phyloP scores from a whole-genome alignment of 2,113 vertebrate species.

The Numida meleagris region DNA sequence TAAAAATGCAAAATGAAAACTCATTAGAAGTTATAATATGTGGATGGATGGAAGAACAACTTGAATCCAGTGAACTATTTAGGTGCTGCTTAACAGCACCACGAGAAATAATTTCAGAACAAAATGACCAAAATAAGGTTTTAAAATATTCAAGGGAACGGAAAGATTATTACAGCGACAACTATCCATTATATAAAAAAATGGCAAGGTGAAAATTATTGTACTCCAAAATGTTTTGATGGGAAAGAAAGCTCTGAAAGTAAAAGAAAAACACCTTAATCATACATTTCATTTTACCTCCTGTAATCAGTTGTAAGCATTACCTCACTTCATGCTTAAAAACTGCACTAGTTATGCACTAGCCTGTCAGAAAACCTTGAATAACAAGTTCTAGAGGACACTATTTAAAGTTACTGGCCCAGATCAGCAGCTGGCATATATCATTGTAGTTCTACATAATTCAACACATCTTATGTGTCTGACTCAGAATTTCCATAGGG shows the following conservation, averaged over 20 bases:
- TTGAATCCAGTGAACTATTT: background rate
- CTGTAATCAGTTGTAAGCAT: background rate
- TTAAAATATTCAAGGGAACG: background rate
- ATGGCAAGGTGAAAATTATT: background rate
- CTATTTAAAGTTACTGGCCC: background rate
- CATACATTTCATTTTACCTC: background rate
- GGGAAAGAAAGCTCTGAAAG: background rate
- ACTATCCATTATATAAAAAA: background rate
- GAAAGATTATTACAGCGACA: background rate
- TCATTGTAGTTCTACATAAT: constrained; percentile 1
- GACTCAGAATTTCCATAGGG: constrained; percentile 42
- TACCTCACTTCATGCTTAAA: background rate
- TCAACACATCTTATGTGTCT: background rate
- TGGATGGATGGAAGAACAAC: background rate
- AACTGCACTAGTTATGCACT: background rate
- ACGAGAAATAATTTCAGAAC: background rate
- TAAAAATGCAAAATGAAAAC: background rate
- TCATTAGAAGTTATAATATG: background rate
- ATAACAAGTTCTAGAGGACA: background rate
- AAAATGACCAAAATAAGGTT: background rate
- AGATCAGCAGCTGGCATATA: background rate
- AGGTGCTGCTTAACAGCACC: background rate
- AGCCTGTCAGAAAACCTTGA: background rate
- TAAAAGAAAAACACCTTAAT: background rate
- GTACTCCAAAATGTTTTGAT: background rate